phyloP scores from a whole-genome alignment of 2,113 vertebrate species.

The Dasyurus viverrinus region DNA sequence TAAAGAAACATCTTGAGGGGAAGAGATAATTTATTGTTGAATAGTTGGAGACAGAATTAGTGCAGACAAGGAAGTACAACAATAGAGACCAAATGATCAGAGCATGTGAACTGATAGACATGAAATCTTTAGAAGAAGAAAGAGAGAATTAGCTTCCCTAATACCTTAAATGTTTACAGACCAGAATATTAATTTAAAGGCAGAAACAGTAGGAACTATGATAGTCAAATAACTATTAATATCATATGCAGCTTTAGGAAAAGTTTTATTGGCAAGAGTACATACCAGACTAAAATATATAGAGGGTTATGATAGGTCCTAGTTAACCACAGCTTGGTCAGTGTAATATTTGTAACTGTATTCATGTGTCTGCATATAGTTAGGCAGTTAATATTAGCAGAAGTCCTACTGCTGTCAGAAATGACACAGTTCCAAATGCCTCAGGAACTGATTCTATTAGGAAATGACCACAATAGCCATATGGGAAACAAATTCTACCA shows the following conservation, averaged over 20 bases:
- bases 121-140: neutral
- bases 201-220: neutral
- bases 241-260: conserved; percentile 6
- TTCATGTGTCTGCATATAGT: neutral
- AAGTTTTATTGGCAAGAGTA: neutral
- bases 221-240: neutral
- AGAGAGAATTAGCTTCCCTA: neutral
- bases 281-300: neutral
- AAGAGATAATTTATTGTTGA: neutral
- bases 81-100: neutral
- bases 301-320: neutral
- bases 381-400: neutral
- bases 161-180: neutral
- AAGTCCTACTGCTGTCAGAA: neutral
- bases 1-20: neutral
- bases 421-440: neutral
- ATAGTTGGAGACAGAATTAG: neutral
- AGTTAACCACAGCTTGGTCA: neutral
- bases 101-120: neutral
- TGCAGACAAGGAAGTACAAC: neutral
- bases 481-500: neutral
- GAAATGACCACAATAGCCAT: neutral
- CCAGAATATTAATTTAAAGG: conserved; percentile 10
- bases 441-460: neutral
- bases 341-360: neutral